Evolutionary conservation across 2,888 invertebrate species (phyloP).

Genomic region (Ectropis crepuscularia): DNA sequence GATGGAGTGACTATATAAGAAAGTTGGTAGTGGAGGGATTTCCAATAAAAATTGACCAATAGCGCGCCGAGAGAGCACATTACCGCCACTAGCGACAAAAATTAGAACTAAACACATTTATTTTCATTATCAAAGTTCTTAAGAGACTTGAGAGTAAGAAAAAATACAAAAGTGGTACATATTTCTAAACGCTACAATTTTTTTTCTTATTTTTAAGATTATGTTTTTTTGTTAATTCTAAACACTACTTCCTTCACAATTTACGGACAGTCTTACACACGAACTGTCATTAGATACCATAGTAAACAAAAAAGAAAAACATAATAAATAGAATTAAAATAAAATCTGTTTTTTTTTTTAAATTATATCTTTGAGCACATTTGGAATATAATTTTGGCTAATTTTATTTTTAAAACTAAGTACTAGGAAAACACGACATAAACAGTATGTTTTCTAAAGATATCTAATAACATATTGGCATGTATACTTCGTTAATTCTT

Average conservation of each 20-base stretch:
- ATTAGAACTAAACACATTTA: background rate
- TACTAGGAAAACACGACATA: too few relatives aligned
- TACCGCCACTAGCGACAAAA: conserved; percentile 15
- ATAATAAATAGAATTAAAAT: background rate
- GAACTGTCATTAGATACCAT: conserved; percentile 21
- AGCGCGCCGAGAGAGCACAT: conserved; percentile 2
- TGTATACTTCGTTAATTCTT: background rate
- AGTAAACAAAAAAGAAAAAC: background rate
- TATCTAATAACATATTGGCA: conserved; percentile 2
- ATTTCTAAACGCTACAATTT: conserved; percentile 36
- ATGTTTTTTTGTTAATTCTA: conserved; percentile 24
- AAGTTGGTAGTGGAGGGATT: too few relatives aligned
- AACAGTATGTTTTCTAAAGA: too few relatives aligned
- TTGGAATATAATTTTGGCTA: too few relatives aligned
- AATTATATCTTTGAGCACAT: too few relatives aligned
- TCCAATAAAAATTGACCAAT: background rate
- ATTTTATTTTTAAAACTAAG: too few relatives aligned
- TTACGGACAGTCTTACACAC: conserved; percentile 28
- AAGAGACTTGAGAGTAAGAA: conserved; percentile 37
- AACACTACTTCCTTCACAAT: conserved; percentile 15
- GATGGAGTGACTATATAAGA: too few relatives aligned
- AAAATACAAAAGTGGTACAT: conserved; percentile 49
- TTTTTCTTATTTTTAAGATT: conserved; percentile 24
- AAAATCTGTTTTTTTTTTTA: background rate
- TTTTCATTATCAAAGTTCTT: conserved; percentile 18